Evolutionary conservation across 2,113 vertebrate genomes (phyloP), one percentile per base, ranked within the genome.

Genomic region (Catharus bicknelli): DNA sequence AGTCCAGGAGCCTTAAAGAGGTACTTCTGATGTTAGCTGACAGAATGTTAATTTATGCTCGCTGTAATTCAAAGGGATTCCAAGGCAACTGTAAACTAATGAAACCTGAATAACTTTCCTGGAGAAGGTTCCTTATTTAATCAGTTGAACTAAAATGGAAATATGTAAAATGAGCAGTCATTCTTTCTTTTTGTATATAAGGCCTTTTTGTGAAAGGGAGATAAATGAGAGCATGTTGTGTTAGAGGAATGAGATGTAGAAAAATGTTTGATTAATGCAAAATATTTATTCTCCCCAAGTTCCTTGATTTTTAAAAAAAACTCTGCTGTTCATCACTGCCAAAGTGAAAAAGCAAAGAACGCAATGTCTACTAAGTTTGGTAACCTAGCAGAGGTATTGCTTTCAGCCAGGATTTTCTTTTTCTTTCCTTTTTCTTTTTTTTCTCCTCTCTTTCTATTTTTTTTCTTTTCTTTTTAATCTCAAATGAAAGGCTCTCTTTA

Each of bases 401-500:
- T 97, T 97, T 97, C 96, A 98, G 88, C 55, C 86, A 95, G 95
- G 83, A 94, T 92, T 96, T 94, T 84, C 57, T 90, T 94, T 86
- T 89, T 74, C 34, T 88, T 94, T 91, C 14, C 8, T 73, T 95
- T 88, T 32, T 43, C 12, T 53, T 57, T 57, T 55, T 36, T 36
- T 48, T 6, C 42, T 8, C 1, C 3, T 7, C 6, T 34, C 10
- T 34, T 7, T 3, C 29, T 53, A 48, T 14, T 40, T 63, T 32
- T 7, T 23, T 51, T 4, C 69, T 45, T 75, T 94, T 80, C 59
- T 81, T 86, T 82, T 75, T 27, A 88, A 87, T 92, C 88, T 93
- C 89, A 92, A 97, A 97, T 97, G 97, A 98, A 98, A 98, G 97
- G 93, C 95, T 97, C 95, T 97, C 95, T 98, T 98, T 99, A 98